Percentiles rank a stretch among this genome's conserved stretches.
Conservation (phyloP, 1,140 invertebrate species). For the Meloidogyne exigua region DNA sequence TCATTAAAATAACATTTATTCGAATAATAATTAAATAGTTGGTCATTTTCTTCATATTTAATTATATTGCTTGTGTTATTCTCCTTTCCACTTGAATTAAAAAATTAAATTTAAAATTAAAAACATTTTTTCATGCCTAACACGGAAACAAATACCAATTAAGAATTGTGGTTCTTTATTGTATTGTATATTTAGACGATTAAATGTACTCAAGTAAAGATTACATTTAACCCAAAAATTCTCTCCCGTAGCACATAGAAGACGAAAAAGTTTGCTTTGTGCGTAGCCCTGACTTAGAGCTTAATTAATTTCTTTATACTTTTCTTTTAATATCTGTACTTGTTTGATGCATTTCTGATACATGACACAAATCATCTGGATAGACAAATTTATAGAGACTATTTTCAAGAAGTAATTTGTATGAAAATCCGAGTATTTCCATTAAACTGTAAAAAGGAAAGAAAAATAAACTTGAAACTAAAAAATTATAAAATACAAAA, state of each 20-base stretch:
- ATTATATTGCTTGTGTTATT: background rate
- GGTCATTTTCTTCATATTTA: too few species aligned
- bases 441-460: conserved; percentile 1
- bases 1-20: too few species aligned
- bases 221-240: conserved; percentile 2
- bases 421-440: background rate
- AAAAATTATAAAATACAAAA: background rate
- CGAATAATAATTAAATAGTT: too few species aligned
- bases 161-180: background rate
- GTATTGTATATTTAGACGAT: background rate
- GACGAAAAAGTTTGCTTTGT: background rate
- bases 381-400: conserved; percentile 6
- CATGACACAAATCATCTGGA: conserved; percentile 8
- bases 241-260: background rate
- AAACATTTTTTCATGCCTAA: background rate
- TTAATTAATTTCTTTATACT: background rate
- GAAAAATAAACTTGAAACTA: background rate
- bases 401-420: background rate
- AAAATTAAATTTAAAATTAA: background rate
- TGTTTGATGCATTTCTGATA: conserved; percentile 9
- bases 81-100: background rate
- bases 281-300: background rate
- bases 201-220: background rate
- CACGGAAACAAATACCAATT: background rate
- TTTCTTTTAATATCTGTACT: background rate